A percentile compares a stretch with the other conserved stretches of the same genome.
Conservation (phyloP, 2,888 invertebrate genomes). For the Lasiommata megera region DNA sequence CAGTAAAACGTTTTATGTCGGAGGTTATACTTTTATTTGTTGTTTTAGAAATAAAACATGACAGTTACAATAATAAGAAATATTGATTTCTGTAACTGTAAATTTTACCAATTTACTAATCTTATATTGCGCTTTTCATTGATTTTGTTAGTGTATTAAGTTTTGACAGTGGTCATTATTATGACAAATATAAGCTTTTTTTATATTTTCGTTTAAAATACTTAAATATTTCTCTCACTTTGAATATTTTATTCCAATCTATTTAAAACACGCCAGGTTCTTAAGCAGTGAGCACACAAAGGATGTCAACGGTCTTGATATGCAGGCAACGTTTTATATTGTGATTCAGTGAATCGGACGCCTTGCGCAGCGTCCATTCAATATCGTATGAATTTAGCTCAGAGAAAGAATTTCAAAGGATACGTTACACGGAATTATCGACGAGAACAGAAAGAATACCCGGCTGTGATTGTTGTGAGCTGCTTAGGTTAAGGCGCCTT, state of each 20-base stretch:
- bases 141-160: no score
- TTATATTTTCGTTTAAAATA: no score
- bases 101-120: no score
- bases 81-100: no score
- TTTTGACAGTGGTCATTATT: no score
- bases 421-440: not conserved
- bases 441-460: no score
- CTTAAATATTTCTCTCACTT: not conserved
- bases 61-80: not conserved
- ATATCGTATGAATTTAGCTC: not conserved
- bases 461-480: no score
- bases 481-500: no score
- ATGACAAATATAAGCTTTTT: no score
- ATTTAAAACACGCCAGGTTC: not conserved
- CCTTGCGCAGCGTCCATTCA: slow-evolving; percentile 1
- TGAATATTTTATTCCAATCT: not conserved
- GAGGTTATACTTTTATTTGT: slow-evolving; percentile 7
- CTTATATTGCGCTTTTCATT: no score
- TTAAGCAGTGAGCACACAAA: slow-evolving; percentile 18
- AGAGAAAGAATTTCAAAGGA: slow-evolving; percentile 5
- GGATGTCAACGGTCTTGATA: slow-evolving; percentile 26
- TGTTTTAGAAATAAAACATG: slow-evolving; percentile 4
- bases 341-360: slow-evolving; percentile 20
- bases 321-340: slow-evolving; percentile 27
- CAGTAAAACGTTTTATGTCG: slow-evolving; percentile 20